These are phyloP conservation scores for Antheraea assamensis DNA, from an alignment of 2,888 invertebrate genomes.

Conservation along the genomic window DNA sequence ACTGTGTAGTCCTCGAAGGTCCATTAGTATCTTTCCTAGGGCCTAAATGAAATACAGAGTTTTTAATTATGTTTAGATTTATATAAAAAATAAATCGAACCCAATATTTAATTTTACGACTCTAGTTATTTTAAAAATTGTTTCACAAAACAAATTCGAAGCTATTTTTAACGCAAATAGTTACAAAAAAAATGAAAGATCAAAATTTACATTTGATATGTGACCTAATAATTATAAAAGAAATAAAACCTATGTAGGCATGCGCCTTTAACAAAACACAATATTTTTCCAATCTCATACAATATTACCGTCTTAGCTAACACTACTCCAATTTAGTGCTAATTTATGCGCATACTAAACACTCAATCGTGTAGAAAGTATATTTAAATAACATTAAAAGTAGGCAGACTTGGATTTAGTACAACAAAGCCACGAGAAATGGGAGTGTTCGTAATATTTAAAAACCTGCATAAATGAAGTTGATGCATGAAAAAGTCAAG, in stretches of 20 bases:
- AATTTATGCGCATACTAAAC: conserved; percentile 25
- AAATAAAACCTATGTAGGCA: neutral
- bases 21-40: no score
- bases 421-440: neutral
- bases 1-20: no score
- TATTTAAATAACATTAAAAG: neutral
- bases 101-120: no score
- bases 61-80: no score
- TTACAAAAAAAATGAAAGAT: no score
- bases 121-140: no score
- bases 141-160: no score
- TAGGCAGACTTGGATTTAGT: neutral
- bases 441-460: neutral
- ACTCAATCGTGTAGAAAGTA: conserved; percentile 9
- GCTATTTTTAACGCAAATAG: no score
- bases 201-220: neutral
- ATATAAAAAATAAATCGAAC: no score
- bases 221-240: neutral
- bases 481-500: no score
- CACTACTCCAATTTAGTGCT: conserved; percentile 20
- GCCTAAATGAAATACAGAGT: no score
- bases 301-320: conserved; percentile 17
- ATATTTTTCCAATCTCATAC: conserved; percentile 10
- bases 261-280: neutral
- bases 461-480: neutral